phyloP scores from a whole-genome alignment of 2,113 vertebrate genomes.

The Gallinago undulata region DNA sequence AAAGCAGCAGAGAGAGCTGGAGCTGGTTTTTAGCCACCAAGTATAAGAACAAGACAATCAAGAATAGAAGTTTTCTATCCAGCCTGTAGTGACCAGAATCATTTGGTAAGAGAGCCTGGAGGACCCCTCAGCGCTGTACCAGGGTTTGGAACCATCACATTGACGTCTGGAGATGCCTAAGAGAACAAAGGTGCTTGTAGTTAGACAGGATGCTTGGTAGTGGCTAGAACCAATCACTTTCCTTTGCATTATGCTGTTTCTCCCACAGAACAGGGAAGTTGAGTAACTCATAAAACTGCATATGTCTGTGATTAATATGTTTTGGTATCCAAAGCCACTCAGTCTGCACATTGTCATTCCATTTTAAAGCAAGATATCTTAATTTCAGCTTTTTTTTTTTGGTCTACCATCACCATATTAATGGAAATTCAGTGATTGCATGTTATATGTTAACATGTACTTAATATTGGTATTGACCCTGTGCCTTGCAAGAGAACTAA shows the following conservation, averaged over 20 bases:
- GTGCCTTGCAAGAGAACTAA: neutral
- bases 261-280: neutral
- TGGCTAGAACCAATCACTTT: neutral
- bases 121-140: neutral
- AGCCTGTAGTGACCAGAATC: neutral
- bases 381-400: neutral
- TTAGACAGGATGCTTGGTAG: neutral
- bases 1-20: accelerated
- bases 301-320: neutral
- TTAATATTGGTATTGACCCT: neutral
- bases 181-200: neutral
- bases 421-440: neutral
- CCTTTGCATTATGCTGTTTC: neutral
- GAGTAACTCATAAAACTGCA: neutral
- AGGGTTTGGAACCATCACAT: neutral
- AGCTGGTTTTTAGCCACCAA: neutral
- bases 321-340: neutral
- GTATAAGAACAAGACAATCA: neutral
- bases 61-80: neutral
- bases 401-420: neutral
- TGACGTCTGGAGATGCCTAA: neutral
- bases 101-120: neutral
- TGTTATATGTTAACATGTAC: neutral
- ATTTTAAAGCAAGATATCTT: neutral
- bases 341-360: neutral